These are phyloP conservation scores for Heliopora coerulea DNA, from an alignment of 92 coral and sea anemone species.

Conservation along the genomic window DNA sequence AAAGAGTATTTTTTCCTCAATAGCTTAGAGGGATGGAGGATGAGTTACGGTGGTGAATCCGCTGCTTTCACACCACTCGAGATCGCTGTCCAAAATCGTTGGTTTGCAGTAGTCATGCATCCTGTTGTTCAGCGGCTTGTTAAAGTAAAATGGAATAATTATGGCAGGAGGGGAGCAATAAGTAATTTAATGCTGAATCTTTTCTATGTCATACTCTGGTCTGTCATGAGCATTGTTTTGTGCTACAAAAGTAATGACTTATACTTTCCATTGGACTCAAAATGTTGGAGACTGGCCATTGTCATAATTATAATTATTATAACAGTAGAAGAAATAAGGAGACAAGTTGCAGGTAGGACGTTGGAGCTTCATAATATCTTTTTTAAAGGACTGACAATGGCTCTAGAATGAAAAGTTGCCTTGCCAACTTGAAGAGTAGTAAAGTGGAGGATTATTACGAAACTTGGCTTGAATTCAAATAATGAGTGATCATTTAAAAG, in stretches of 20 bases:
- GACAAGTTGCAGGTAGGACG: conserved; percentile 36
- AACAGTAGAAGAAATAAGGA: conserved; percentile 67
- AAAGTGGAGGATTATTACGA: no score
- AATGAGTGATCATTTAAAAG: no score
- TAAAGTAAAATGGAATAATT: conserved; percentile 56
- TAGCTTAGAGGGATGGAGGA: conserved; percentile 50
- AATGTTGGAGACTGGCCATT: conserved; percentile 60
- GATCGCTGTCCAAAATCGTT: conserved; percentile 57
- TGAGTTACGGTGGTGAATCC: conserved; percentile 26
- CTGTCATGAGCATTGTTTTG: conserved; percentile 51
- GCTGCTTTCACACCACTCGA: conserved; percentile 53
- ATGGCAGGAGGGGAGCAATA: conserved; percentile 48
- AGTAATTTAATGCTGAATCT: conserved; percentile 53
- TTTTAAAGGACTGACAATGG: no score
- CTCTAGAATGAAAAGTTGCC: no score
- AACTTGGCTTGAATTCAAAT: no score
- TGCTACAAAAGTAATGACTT: conserved; percentile 20
- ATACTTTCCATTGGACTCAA: conserved; percentile 44
- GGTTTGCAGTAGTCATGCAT: conserved; percentile 63
- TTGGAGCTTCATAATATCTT: no score
- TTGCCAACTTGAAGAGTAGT: no score
- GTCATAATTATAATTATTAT: conserved; percentile 61
- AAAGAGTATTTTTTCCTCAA: conserved; percentile 62
- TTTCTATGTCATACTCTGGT: conserved; percentile 50
- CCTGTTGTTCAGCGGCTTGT: conserved; percentile 68